A percentile compares a stretch with the other conserved stretches of the same genome.
Evolutionary conservation across 2,888 invertebrate species (phyloP).

Genomic region (Thymelicus sylvestris): DNA sequence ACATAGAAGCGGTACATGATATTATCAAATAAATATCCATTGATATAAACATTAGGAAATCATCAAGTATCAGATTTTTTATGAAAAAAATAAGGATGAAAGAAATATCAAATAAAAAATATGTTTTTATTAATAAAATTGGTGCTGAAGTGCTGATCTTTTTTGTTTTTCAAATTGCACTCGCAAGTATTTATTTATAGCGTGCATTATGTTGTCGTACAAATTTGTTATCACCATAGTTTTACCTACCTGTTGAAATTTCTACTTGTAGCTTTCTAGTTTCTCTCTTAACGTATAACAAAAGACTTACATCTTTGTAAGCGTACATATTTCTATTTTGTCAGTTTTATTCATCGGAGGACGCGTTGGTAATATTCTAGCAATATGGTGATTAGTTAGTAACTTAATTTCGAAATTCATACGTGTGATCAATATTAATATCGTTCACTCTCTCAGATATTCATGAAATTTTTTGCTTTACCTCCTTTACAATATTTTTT

Average conservation of each 20-base stretch:
- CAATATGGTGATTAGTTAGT: conserved; percentile 24
- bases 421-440: conserved; percentile 13
- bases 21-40: no score
- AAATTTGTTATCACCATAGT: no score
- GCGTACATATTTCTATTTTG: conserved; percentile 13
- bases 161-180: no score
- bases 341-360: conserved; percentile 13
- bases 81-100: no score
- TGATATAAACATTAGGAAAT: no score
- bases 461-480: background rate
- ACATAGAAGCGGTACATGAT: background rate
- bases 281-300: background rate
- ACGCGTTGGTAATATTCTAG: conserved; percentile 11
- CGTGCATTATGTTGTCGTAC: no score
- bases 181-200: no score
- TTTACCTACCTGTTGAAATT: no score
- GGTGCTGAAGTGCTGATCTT: no score
- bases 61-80: no score
- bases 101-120: no score
- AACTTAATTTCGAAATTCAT: conserved; percentile 27
- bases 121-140: no score
- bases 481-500: background rate
- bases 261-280: background rate
- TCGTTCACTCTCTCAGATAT: background rate
- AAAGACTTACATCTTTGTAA: background rate